Evolutionary conservation across 2,888 invertebrate genomes (phyloP).

Genomic region (Aspidiotus destructor): DNA sequence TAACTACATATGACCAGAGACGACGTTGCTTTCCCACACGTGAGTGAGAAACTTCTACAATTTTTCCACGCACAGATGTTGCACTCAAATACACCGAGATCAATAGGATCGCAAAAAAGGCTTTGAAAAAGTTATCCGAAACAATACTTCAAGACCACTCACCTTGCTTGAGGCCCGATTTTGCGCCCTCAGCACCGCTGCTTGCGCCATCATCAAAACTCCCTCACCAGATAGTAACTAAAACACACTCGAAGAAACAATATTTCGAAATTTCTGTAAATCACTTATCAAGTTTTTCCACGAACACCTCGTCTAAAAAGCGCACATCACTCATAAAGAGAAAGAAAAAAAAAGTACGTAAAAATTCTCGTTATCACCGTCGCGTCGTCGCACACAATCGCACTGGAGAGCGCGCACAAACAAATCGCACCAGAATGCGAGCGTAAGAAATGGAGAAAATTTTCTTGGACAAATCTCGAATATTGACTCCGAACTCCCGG

Average conservation of each 20-base stretch:
- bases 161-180: conserved; percentile 41
- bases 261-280: neutral
- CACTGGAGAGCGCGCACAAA: conserved; percentile 15
- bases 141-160: neutral
- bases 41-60: too few relatives aligned
- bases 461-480: conserved; percentile 15
- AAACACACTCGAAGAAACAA: conserved; percentile 10
- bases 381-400: neutral
- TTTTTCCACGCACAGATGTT: too few relatives aligned
- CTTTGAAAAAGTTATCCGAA: neutral
- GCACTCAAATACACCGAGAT: too few relatives aligned
- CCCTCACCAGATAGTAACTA: neutral
- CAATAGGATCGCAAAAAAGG: neutral
- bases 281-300: conserved; percentile 1
- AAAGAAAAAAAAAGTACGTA: too few relatives aligned
- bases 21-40: too few relatives aligned
- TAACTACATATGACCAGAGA: too few relatives aligned
- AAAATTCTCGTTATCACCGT: conserved; percentile 6
- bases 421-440: conserved; percentile 3
- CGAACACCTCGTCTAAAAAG: neutral
- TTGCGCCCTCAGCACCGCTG: conserved; percentile 40
- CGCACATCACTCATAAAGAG: neutral
- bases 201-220: conserved; percentile 40
- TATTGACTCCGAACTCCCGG: neutral
- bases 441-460: neutral